Evolutionary conservation across 1,140 invertebrate genomes (phyloP).

Genomic region (Drosophila lini): DNA sequence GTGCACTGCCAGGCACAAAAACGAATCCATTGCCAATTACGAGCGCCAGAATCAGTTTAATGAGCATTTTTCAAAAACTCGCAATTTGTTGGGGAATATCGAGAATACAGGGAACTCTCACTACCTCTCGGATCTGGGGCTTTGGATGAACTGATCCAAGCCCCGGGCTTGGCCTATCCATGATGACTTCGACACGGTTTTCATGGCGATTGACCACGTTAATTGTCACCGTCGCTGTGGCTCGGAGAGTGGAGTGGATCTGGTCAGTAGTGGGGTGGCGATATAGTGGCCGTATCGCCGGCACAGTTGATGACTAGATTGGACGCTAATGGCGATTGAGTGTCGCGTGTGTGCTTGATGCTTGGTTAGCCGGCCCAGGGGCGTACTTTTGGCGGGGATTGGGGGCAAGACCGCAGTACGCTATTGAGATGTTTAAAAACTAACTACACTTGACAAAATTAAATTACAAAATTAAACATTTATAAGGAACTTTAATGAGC

Average conservation of each 20-base stretch:
- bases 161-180: constrained; percentile 35
- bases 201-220: constrained; percentile 76
- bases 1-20: constrained; percentile 67
- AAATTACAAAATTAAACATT: not conserved
- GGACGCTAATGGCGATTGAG: constrained; percentile 65
- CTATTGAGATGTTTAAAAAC: constrained; percentile 14
- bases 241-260: constrained; percentile 11
- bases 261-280: constrained; percentile 37
- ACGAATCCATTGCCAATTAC: constrained; percentile 46
- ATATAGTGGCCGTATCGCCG: constrained; percentile 36
- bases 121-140: constrained; percentile 37
- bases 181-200: constrained; percentile 83
- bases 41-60: constrained; percentile 40
- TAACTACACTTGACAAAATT: not conserved
- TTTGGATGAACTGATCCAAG: constrained; percentile 50
- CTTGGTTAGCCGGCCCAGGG: constrained; percentile 64
- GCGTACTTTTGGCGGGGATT: constrained; percentile 40
- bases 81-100: not conserved
- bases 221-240: constrained; percentile 54
- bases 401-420: constrained; percentile 21
- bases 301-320: constrained; percentile 61
- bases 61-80: constrained; percentile 36
- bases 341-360: constrained; percentile 74
- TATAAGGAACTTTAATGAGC: no score
- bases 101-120: not conserved